phyloP scores from a whole-genome alignment of 2,113 vertebrate species.

The Toxotes jaculatrix region DNA sequence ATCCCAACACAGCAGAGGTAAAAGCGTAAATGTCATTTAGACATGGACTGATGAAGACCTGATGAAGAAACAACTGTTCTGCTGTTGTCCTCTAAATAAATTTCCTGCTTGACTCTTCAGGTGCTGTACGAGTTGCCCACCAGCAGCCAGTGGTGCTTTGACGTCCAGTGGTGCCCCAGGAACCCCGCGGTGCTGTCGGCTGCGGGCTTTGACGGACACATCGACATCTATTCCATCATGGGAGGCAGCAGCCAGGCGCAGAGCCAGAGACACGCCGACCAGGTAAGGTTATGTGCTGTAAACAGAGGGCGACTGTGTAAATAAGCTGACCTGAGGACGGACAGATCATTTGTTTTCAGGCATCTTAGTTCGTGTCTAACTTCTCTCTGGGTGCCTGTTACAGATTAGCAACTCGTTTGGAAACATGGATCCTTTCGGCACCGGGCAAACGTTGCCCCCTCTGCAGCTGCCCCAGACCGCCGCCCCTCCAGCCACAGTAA shows the following conservation, averaged over 20 bases:
- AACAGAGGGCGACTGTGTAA: not conserved
- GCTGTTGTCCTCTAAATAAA: not conserved
- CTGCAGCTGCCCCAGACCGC: conserved; percentile 90
- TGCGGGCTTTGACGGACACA: conserved; percentile 92
- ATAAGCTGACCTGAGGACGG: too few relatives aligned
- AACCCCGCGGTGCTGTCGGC: conserved; percentile 95
- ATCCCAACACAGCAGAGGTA: conserved; percentile 96
- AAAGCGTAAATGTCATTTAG: not conserved
- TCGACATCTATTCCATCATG: conserved; percentile 96
- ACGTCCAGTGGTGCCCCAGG: conserved; percentile 97
- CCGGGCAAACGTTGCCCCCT: conserved; percentile 90
- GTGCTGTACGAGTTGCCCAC: conserved; percentile 95
- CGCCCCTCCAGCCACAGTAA: conserved; percentile 74
- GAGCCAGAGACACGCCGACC: conserved; percentile 88
- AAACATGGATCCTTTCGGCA: conserved; percentile 95
- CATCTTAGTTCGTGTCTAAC: not conserved
- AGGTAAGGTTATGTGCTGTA: conserved; percentile 64
- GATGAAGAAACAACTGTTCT: not conserved
- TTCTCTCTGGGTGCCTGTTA: conserved; percentile 1
- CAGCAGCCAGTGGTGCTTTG: conserved; percentile 97
- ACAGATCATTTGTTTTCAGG: not conserved
- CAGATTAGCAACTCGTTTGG: conserved; percentile 95
- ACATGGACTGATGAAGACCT: not conserved
- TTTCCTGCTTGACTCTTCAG: conserved; percentile 70
- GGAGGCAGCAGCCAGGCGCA: conserved; percentile 89